These are phyloP conservation scores for Desmodus rotundus DNA, from an alignment of 2,113 vertebrate species.

Conservation along the genomic window DNA sequence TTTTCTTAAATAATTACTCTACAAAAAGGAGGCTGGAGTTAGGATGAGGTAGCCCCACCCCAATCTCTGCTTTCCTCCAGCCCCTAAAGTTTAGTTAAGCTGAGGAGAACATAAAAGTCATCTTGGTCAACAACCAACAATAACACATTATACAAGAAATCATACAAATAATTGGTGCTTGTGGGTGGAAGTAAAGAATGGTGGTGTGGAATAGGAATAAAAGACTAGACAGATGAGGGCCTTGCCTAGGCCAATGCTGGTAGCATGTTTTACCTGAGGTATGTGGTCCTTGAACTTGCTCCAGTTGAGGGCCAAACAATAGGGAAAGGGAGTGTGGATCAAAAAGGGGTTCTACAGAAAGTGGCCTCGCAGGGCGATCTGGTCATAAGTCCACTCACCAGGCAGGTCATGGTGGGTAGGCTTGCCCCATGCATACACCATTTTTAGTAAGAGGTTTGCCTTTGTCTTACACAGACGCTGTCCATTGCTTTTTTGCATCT, in stretches of 20 bases:
- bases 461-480: not conserved
- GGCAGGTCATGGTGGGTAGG: not conserved
- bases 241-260: not conserved
- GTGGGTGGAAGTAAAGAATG: not conserved
- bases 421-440: not conserved
- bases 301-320: not conserved
- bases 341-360: not conserved
- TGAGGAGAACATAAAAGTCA: not conserved
- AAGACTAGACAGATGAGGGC: not conserved
- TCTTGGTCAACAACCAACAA: not conserved
- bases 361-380: not conserved
- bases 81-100: not conserved
- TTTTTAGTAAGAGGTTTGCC: not conserved
- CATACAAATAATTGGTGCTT: not conserved
- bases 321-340: not conserved
- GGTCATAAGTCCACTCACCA: not conserved
- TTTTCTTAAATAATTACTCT: not conserved
- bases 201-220: not conserved
- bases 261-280: not conserved
- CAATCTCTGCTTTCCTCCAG: not conserved
- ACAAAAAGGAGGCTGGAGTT: not conserved
- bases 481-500: not conserved
- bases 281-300: not conserved
- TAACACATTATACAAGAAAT: not conserved
- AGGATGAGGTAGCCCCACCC: not conserved